Conservation (phyloP, 2,888 invertebrate species). For the Drosophila mettleri region DNA sequence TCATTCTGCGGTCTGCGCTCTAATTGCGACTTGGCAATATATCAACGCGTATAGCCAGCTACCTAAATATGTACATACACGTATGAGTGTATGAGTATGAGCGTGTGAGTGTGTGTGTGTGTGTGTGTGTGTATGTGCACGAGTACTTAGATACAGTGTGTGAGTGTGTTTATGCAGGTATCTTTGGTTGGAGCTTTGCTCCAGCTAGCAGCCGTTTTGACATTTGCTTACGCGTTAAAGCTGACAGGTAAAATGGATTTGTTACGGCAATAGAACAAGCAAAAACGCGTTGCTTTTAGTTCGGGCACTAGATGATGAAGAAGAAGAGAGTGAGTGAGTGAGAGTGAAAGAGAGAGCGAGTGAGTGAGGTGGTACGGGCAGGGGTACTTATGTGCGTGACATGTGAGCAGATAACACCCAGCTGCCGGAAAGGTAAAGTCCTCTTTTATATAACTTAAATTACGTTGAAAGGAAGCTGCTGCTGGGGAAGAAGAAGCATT, state of each 20-base stretch:
- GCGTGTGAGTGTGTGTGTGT: constrained; percentile 5
- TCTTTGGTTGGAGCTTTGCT: constrained; percentile 26
- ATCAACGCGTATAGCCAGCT: constrained; percentile 41
- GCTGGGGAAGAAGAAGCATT: not conserved
- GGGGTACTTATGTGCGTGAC: constrained; percentile 35
- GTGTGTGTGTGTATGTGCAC: not conserved
- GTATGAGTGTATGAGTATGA: not conserved
- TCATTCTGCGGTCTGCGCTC: constrained; percentile 71
- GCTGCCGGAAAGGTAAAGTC: constrained; percentile 14
- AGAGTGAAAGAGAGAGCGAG: not conserved
- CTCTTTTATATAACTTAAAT: not conserved
- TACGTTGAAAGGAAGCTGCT: constrained; percentile 1
- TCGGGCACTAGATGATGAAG: not conserved
- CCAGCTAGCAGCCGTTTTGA: constrained; percentile 57
- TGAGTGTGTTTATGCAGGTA: constrained; percentile 21
- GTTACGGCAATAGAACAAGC: constrained; percentile 68
- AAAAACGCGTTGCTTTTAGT: constrained; percentile 19
- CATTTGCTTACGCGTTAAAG: constrained; percentile 78
- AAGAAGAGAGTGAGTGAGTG: not conserved
- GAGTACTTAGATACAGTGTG: constrained; percentile 13
- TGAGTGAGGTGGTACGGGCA: too few relatives aligned
- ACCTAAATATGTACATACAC: constrained; percentile 3
- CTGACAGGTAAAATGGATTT: constrained; percentile 78
- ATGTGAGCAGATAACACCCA: constrained; percentile 47
- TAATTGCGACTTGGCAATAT: constrained; percentile 74